phyloP scores from a whole-genome alignment of 2,797 vertebrate species.

The Coregonus suidteri region DNA sequence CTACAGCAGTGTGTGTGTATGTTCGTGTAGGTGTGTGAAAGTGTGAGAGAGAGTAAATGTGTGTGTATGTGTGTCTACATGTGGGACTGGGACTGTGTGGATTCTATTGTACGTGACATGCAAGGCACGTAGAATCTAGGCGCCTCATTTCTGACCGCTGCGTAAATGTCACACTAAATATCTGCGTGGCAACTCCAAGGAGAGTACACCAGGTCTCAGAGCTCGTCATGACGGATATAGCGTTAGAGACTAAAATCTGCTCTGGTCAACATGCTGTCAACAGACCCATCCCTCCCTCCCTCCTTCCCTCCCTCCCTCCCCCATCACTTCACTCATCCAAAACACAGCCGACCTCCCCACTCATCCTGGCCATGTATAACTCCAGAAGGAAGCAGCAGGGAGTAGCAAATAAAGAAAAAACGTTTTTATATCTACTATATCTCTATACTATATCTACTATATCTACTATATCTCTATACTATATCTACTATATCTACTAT shows the following conservation, averaged over 20 bases:
- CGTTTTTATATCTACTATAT: no score
- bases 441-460: no score
- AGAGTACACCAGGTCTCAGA: constrained; percentile 36
- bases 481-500: no score
- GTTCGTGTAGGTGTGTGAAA: background rate
- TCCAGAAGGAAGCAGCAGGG: no score
- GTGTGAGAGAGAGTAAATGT: constrained; percentile 21
- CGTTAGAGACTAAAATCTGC: background rate
- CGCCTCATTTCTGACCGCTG: no score
- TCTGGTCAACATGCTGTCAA: background rate
- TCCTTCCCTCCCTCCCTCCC: constrained; percentile 15
- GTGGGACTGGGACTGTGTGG: background rate
- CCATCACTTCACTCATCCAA: background rate
- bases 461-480: no score
- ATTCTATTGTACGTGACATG: no score
- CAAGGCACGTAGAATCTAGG: no score
- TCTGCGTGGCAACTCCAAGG: constrained; percentile 6
- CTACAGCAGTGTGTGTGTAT: background rate
- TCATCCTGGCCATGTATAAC: no score
- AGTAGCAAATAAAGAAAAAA: background rate
- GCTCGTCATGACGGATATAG: constrained; percentile 36
- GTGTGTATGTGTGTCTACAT: constrained; percentile 2
- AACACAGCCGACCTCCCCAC: background rate
- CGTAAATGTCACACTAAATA: background rate
- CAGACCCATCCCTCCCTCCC: constrained; percentile 8